A percentile compares a stretch with the other conserved stretches of the same genome.
Conservation (phyloP, 1,140 invertebrate species). For the Cryptotermes secundus region DNA sequence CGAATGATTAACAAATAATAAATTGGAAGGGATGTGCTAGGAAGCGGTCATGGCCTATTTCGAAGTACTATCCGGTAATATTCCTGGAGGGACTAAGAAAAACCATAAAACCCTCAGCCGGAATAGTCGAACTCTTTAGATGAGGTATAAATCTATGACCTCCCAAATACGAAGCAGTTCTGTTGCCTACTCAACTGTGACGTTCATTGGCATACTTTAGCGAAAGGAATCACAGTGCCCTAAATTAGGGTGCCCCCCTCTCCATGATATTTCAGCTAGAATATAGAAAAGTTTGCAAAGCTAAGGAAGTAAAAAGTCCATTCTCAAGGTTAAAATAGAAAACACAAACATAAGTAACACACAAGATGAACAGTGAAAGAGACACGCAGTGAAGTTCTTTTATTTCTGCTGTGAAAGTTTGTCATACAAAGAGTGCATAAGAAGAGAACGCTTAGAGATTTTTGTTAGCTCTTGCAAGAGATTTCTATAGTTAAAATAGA, state of each 20-base stretch:
- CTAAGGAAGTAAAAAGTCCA: background rate
- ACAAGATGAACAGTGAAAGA: background rate
- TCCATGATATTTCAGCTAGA: background rate
- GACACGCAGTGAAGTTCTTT: background rate
- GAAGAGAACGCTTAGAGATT: background rate
- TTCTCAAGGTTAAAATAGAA: background rate
- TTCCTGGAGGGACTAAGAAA: no score
- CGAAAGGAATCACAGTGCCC: background rate
- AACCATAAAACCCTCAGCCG: no score
- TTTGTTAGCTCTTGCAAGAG: background rate
- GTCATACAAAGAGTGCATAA: background rate
- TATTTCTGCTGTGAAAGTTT: background rate
- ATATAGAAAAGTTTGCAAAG: background rate
- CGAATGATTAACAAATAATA: no score
- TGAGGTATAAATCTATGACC: no score
- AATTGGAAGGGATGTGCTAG: no score
- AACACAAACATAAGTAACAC: background rate
- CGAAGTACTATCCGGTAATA: no score
- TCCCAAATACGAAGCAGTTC: no score
- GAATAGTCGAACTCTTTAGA: no score
- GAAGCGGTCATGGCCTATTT: no score
- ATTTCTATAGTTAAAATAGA: conserved; percentile 1
- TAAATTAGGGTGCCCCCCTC: background rate
- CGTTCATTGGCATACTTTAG: no score
- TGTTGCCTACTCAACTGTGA: no score